Evolutionary conservation across 2,888 invertebrate genomes (phyloP).

Genomic region (Zaprionus obscuricornis): DNA sequence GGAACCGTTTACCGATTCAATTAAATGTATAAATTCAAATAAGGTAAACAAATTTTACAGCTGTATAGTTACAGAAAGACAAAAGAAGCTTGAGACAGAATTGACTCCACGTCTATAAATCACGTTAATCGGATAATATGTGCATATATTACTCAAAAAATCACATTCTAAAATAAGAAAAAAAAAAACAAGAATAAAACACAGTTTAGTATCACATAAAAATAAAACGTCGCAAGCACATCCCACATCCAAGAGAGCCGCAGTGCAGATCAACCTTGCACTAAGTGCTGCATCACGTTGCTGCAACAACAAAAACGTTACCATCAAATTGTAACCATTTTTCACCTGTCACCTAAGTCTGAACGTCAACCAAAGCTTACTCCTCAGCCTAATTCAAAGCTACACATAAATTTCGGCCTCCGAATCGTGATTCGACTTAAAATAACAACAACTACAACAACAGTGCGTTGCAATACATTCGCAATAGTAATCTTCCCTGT

Average conservation of each 20-base stretch:
- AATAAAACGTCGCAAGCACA: slow-evolving; percentile 32
- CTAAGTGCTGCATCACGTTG: slow-evolving; percentile 60
- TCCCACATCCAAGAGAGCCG: slow-evolving; percentile 33
- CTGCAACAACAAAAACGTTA: slow-evolving; percentile 38
- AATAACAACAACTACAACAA: slow-evolving; percentile 18
- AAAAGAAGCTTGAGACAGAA: too few species aligned
- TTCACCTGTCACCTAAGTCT: slow-evolving; percentile 65
- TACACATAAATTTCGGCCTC: slow-evolving; percentile 66
- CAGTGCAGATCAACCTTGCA: slow-evolving; percentile 11
- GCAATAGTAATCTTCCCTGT: too few species aligned
- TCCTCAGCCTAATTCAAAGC: slow-evolving; percentile 18
- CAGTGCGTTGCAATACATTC: slow-evolving; percentile 60
- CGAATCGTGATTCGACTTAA: slow-evolving; percentile 64
- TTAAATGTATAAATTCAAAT: too few species aligned
- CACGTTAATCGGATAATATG: slow-evolving; percentile 36
- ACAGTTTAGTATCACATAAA: slow-evolving; percentile 65
- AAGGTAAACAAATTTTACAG: too few species aligned
- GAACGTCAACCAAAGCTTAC: too few species aligned
- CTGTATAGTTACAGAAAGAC: too few species aligned
- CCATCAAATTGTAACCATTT: slow-evolving; percentile 76
- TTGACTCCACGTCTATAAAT: slow-evolving; percentile 43
- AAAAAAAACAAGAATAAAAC: slow-evolving; percentile 55
- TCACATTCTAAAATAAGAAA: slow-evolving; percentile 64
- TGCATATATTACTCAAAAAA: slow-evolving; percentile 56
- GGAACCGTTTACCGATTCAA: too few species aligned